Percentiles rank a stretch among this genome's conserved stretches.
Conservation (phyloP, 2,888 invertebrate genomes). For the Tethea ocularis region DNA sequence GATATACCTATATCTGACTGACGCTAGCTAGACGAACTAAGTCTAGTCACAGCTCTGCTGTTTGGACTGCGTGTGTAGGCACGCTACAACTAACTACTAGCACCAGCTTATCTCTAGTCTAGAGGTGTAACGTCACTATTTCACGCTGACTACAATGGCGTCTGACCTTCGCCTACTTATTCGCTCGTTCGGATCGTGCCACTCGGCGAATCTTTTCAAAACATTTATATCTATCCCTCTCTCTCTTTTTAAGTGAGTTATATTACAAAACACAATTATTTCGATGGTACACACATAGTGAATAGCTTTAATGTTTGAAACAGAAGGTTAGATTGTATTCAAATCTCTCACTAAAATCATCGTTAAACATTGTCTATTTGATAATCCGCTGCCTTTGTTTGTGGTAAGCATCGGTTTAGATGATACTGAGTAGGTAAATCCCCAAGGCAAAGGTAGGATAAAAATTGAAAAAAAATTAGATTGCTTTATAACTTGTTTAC, state of each 20-base stretch:
- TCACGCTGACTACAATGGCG: conserved; percentile 73
- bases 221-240: conserved; percentile 52
- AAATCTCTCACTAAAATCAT: background rate
- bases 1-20: no score
- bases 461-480: no score
- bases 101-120: conserved; percentile 18
- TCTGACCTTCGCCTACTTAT: conserved; percentile 80
- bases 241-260: conserved; percentile 28
- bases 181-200: conserved; percentile 72
- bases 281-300: background rate
- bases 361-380: background rate
- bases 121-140: conserved; percentile 64
- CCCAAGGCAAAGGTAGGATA: no score
- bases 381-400: no score
- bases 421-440: background rate
- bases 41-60: background rate
- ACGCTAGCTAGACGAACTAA: background rate
- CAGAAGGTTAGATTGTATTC: background rate
- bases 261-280: conserved; percentile 8
- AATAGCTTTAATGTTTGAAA: background rate
- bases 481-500: no score
- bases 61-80: background rate
- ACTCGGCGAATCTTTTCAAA: conserved; percentile 73
- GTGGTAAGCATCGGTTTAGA: background rate
- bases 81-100: conserved; percentile 9